phyloP scores from a whole-genome alignment of 64 coral and sea anemone species.

The Montipora capricornis region DNA sequence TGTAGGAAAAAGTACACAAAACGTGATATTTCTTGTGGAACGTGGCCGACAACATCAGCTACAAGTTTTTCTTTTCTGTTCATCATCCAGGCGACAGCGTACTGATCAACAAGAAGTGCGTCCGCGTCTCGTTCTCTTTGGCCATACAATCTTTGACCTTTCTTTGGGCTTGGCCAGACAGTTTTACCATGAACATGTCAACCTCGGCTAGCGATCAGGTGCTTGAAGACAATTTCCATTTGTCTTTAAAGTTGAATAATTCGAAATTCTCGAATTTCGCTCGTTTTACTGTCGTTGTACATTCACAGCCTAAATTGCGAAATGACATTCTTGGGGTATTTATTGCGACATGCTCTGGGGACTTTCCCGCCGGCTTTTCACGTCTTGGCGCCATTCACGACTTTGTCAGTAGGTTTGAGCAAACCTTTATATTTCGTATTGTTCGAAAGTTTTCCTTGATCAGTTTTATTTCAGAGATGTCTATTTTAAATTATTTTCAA shows the following conservation, averaged over 20 bases:
- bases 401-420: background rate
- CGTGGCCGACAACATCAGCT: slow-evolving; percentile 4
- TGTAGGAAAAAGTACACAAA: slow-evolving; percentile 57
- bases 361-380: slow-evolving; percentile 4
- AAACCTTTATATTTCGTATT: slow-evolving; percentile 15
- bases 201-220: slow-evolving; percentile 25
- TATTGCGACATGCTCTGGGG: background rate
- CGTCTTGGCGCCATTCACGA: slow-evolving; percentile 30
- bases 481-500: slow-evolving; percentile 81
- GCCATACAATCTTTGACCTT: slow-evolving; percentile 14
- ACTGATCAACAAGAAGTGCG: background rate
- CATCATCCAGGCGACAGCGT: slow-evolving; percentile 42
- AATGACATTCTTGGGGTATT: background rate
- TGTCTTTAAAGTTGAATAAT: background rate
- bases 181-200: slow-evolving; percentile 32
- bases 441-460: slow-evolving; percentile 17
- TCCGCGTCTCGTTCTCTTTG: background rate
- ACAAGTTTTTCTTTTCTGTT: slow-evolving; percentile 66
- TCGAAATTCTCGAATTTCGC: background rate
- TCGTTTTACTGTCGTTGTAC: background rate
- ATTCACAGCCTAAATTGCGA: no score
- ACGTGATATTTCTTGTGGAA: slow-evolving; percentile 21
- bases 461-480: slow-evolving; percentile 39
- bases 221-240: no score
- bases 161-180: background rate